Conservation (phyloP, 2,888 invertebrate species). For the Cryptocephalus primarius region DNA sequence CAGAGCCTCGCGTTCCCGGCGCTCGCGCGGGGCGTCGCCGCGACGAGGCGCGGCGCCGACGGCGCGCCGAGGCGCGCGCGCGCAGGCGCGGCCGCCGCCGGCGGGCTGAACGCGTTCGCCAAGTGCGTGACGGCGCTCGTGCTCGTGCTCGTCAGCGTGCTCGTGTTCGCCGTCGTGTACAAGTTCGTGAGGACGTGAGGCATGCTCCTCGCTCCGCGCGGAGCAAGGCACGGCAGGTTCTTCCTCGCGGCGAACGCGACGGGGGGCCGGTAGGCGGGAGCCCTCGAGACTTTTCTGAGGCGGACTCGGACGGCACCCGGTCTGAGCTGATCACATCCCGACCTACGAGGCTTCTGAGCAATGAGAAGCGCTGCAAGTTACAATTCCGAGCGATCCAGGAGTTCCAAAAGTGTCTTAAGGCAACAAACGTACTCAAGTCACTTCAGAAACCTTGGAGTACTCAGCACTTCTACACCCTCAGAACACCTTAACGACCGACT, state of each 20-base stretch:
- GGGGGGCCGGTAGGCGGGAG: not conserved
- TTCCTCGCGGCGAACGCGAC: slow-evolving; percentile 15
- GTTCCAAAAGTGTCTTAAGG: too few relatives aligned
- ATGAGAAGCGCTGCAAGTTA: too few relatives aligned
- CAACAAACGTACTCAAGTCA: too few relatives aligned
- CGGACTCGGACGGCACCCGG: too few relatives aligned
- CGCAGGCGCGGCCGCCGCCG: slow-evolving; percentile 51
- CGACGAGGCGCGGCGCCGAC: slow-evolving; percentile 41
- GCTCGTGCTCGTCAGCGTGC: slow-evolving; percentile 55
- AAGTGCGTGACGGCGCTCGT: slow-evolving; percentile 61
- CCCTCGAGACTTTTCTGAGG: too few relatives aligned
- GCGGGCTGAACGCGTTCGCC: slow-evolving; percentile 58
- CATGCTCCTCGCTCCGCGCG: slow-evolving; percentile 55
- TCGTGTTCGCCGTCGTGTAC: slow-evolving; percentile 63
- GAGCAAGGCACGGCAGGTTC: slow-evolving; percentile 25
- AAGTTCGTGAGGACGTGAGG: slow-evolving; percentile 69
- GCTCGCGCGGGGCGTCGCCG: slow-evolving; percentile 54
- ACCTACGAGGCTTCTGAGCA: too few relatives aligned
- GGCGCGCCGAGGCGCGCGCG: slow-evolving; percentile 32
- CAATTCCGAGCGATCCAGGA: too few relatives aligned
- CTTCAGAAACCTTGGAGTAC: too few relatives aligned
- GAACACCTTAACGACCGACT: too few relatives aligned
- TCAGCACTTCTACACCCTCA: too few relatives aligned
- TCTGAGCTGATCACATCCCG: too few relatives aligned
- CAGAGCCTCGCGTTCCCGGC: slow-evolving; percentile 65